Evolutionary conservation across 2,888 invertebrate species (phyloP).

Genomic region (Philereme vetulata): DNA sequence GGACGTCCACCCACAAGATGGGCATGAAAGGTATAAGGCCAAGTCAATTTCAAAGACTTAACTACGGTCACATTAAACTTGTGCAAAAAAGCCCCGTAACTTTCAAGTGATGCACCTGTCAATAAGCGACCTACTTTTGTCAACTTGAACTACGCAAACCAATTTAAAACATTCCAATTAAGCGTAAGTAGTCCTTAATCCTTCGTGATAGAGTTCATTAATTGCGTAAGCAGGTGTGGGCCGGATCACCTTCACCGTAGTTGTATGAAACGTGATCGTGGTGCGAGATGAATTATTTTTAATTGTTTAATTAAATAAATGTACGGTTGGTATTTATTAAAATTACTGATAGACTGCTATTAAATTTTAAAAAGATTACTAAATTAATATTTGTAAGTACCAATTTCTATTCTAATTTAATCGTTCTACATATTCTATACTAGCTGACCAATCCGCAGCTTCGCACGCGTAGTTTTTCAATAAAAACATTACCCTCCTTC

Average conservation of each 20-base stretch:
- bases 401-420: no score
- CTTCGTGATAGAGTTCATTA: slow-evolving; percentile 19
- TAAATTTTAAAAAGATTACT: no score
- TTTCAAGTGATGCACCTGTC: slow-evolving; percentile 46
- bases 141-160: slow-evolving; percentile 28
- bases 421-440: no score
- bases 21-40: no score
- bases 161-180: slow-evolving; percentile 30
- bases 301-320: slow-evolving; percentile 25
- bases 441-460: no score
- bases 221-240: slow-evolving; percentile 16
- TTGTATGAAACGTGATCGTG: slow-evolving; percentile 28
- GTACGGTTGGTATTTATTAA: slow-evolving; percentile 16
- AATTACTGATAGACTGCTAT: not conserved
- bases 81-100: slow-evolving; percentile 1
- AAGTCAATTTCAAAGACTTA: no score
- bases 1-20: no score
- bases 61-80: no score
- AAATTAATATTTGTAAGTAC: no score
- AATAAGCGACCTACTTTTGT: slow-evolving; percentile 43
- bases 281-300: slow-evolving; percentile 26
- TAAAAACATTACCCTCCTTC: no score
- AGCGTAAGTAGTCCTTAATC: slow-evolving; percentile 35
- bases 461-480: no score
- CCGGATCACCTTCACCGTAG: slow-evolving; percentile 37